A percentile compares a stretch with the other conserved stretches of the same genome.
These are phyloP conservation scores for Varanus komodoensis DNA, from an alignment of 2,113 vertebrate species.

Conservation along the genomic window DNA sequence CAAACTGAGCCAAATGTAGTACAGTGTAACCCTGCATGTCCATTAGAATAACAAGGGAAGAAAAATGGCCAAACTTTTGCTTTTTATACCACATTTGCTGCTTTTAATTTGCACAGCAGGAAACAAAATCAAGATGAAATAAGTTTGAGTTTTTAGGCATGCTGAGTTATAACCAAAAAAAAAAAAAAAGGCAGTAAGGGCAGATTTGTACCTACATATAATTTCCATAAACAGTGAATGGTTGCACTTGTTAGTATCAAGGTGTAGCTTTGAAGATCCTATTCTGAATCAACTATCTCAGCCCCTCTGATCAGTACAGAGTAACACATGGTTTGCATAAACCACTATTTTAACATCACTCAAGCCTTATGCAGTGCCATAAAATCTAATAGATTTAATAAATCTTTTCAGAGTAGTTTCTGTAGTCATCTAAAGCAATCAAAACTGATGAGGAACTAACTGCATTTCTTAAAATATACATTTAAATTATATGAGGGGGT, in stretches of 20 bases:
- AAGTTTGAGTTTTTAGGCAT: background rate
- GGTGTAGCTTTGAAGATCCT: background rate
- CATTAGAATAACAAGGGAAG: background rate
- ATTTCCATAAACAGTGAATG: background rate
- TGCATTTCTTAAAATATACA: background rate
- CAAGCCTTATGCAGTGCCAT: background rate
- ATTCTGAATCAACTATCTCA: background rate
- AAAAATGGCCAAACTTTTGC: slow-evolving; percentile 37
- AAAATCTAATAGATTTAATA: background rate
- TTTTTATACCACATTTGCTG: slow-evolving; percentile 39
- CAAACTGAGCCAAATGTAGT: background rate
- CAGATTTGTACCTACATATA: background rate
- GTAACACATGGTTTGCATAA: background rate
- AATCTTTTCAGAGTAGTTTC: background rate
- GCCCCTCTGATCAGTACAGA: background rate
- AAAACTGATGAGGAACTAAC: background rate
- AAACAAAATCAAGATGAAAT: background rate
- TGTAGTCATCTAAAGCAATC: background rate
- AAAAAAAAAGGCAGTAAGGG: background rate
- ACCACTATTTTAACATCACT: background rate
- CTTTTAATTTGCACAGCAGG: background rate
- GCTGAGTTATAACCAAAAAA: background rate
- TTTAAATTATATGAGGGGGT: no score
- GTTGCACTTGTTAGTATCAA: background rate
- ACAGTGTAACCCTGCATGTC: background rate